These are phyloP conservation scores for Neodiprion virginianus DNA, from an alignment of 1,140 invertebrate genomes.

Conservation along the genomic window DNA sequence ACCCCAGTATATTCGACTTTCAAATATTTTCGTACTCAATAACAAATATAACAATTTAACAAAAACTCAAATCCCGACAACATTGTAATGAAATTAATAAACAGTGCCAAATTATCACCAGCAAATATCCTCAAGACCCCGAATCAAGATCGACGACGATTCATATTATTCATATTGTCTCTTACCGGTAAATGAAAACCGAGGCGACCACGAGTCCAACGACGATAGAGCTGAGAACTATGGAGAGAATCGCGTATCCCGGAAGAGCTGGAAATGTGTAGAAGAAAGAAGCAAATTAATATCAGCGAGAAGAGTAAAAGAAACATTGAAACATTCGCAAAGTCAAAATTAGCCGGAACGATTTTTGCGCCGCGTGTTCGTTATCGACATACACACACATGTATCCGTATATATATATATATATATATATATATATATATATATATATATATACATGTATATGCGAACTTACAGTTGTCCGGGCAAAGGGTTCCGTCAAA, in stretches of 20 bases:
- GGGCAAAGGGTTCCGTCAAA: slow-evolving; percentile 91
- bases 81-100: not conserved
- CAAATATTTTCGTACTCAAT: not conserved
- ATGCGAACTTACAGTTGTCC: slow-evolving; percentile 67
- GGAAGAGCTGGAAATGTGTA: slow-evolving; percentile 72
- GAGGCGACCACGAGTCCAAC: slow-evolving; percentile 78
- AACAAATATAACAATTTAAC: not conserved
- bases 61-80: not conserved
- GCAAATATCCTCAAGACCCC: not conserved
- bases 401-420: no score
- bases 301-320: not conserved
- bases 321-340: not conserved
- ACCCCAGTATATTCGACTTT: not conserved
- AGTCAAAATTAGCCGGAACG: no score
- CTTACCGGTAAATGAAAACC: slow-evolving; percentile 73
- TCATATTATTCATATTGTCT: not conserved
- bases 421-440: no score
- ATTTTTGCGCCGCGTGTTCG: no score
- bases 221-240: slow-evolving; percentile 81
- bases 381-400: no score
- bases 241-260: slow-evolving; percentile 85
- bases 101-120: not conserved
- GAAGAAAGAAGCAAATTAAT: slow-evolving; percentile 43
- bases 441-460: no score
- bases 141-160: not conserved